Evolutionary conservation across 1,140 invertebrate species (phyloP), one percentile per base, ranked within the genome.

Genomic region (Centruroides sculpturatus): DNA sequence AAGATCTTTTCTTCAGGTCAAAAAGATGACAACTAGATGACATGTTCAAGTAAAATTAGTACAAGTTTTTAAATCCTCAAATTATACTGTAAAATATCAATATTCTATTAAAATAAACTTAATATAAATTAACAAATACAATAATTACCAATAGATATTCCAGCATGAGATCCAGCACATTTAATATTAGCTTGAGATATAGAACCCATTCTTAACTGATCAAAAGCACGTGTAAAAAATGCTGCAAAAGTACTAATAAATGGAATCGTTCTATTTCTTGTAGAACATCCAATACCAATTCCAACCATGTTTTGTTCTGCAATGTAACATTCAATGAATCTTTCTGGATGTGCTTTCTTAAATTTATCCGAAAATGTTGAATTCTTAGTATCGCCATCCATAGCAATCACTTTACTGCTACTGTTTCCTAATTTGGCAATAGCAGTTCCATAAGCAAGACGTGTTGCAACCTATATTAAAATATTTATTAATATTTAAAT

Each of bases 141-240:
- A 53, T 34, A 53, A 49, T 54, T 55, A 65, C 81, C 82, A 69
- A 83, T 83, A 67, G 91, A 95, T 36, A 98, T 84, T 59, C 96
- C 96, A 74, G 88, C 92, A 76, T 99, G 96, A 8, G 95, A 98
- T 11, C 83, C 83, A 65, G 83, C 89, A 73, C 97, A 93, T 74
- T 99, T 99, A 3, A 94, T 85, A 74, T 99, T 98, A 1, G 89
- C 90, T 78, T 98, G 92, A 47, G 94, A 98, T 69, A 99, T 96
- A 13, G 96, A 96, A 46, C 60, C 96, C 95, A 99, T 99, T 62
- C 97, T 84, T 68, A 99, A 90, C 78, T 94, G 91, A 80, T 99
- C 96, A 75, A 90, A 97, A 55, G 92, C 90, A 70, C 95, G 82
- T 0, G 91, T 89, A 70, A 99, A 91, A 82, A 99, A 99, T 5